Percentiles rank a stretch among this genome's conserved stretches.
Evolutionary conservation across 64 coral and sea anemone species (phyloP).

Genomic region (Orbicella faveolata): DNA sequence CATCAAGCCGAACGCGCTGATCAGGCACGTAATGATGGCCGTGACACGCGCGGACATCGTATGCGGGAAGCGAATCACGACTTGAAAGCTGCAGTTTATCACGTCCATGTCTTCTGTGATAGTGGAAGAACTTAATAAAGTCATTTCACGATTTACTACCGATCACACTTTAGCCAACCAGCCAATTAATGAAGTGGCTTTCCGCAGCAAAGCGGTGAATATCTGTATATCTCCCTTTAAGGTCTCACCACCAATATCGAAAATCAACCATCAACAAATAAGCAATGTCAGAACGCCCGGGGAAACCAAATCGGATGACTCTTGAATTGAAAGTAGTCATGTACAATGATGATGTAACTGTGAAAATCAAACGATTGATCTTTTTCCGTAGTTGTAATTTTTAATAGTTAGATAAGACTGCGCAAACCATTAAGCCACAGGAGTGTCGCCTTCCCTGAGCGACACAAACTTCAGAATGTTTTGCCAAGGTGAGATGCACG

Average conservation of each 20-base stretch:
- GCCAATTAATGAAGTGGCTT: background rate
- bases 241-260: background rate
- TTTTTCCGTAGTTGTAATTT: background rate
- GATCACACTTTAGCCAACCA: background rate
- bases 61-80: background rate
- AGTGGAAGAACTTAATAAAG: slow-evolving; percentile 7
- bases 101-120: background rate
- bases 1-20: background rate
- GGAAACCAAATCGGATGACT: background rate
- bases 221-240: background rate
- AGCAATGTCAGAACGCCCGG: background rate
- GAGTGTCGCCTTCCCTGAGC: background rate
- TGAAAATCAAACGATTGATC: background rate
- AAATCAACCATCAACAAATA: background rate
- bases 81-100: slow-evolving; percentile 22
- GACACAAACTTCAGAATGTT: background rate
- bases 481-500: background rate
- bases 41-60: slow-evolving; percentile 14
- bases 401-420: background rate
- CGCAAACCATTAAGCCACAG: background rate
- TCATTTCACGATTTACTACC: background rate
- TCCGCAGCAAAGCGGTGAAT: background rate
- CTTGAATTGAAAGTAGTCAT: background rate
- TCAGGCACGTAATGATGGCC: background rate
- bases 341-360: background rate